phyloP scores from a whole-genome alignment of 2,113 vertebrate species.

The Puntigrus tetrazona region DNA sequence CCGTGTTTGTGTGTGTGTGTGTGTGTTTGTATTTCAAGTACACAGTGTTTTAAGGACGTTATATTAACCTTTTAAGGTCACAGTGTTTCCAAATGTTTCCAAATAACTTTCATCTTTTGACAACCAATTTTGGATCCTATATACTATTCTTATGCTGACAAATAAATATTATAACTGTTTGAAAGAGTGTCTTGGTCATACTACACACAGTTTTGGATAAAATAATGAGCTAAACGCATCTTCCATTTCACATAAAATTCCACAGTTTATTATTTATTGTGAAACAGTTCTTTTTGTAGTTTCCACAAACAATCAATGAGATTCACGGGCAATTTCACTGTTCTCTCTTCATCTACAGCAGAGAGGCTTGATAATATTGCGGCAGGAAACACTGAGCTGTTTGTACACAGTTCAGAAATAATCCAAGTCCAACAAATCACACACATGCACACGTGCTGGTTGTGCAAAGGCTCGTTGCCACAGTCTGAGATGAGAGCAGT shows the following conservation, averaged over 20 bases:
- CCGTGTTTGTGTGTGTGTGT: too few relatives aligned
- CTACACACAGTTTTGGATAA: not conserved
- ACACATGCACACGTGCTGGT: not conserved
- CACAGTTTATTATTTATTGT: not conserved
- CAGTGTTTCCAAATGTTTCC: not conserved
- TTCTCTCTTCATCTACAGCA: not conserved
- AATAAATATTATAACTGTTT: not conserved
- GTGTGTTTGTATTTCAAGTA: too few relatives aligned
- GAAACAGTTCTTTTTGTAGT: not conserved
- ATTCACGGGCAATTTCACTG: not conserved
- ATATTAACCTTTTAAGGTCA: not conserved
- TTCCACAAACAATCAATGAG: not conserved
- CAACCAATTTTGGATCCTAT: not conserved
- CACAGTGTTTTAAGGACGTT: not conserved
- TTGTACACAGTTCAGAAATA: slow-evolving; percentile 18
- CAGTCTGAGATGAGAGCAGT: slow-evolving; percentile 28
- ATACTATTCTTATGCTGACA: not conserved
- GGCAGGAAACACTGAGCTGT: slow-evolving; percentile 5
- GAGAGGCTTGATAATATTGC: not conserved
- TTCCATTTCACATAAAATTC: not conserved
- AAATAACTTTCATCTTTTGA: not conserved
- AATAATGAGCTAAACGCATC: not conserved
- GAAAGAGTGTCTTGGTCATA: not conserved
- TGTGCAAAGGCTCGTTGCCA: not conserved
- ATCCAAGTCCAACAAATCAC: not conserved